Evolutionary conservation across 2,797 vertebrate species (phyloP), one percentile per base, ranked within the genome.

Genomic region (Phataginus tetradactyla): DNA sequence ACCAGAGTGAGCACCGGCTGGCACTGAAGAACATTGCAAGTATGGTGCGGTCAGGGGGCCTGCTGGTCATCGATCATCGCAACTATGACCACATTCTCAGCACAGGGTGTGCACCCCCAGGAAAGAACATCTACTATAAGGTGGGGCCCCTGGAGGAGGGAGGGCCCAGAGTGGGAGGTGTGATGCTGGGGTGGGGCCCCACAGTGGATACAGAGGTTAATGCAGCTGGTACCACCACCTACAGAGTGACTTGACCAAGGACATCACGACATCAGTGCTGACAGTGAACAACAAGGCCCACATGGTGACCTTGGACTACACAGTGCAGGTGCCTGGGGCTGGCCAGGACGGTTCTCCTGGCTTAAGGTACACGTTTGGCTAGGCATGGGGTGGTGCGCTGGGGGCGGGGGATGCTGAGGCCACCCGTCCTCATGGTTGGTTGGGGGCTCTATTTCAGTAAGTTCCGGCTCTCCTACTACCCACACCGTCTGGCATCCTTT

Each of bases 61-160:
- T 99, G 97, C 98, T 99, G 89, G 99, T 99, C 96, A 99, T 99
- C 0, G 99, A 99, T 97, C 99, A 99, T 90, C 99, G 99, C 29
- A 99, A 99, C 98, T 99, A 99, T 0, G 99, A 99, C 98, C 99
- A 99, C 98, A 99, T 99, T 97, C 98, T 99, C 96, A 99, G 99
- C 97, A 99, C 99, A 0, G 99, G 99, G 55, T 98, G 96, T 0
- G 99, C 99, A 0, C 99, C 99, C 0, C 98, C 99, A 2, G 99
- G 99, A 71, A 99, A 99, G 98, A 99, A 99, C 96, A 99, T 99
- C 98, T 99, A 99, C 98, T 99, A 99, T 85, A 99, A 99, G 99
- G 99, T 99, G 57, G 20, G 97, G 59, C 4, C 49, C 7, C 61
- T 2, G 5, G 18, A 55, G 49, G 27, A 10, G 51, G 45, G 17